Evolutionary conservation across 2,797 vertebrate genomes (phyloP).

Genomic region (Anguilla anguilla): DNA sequence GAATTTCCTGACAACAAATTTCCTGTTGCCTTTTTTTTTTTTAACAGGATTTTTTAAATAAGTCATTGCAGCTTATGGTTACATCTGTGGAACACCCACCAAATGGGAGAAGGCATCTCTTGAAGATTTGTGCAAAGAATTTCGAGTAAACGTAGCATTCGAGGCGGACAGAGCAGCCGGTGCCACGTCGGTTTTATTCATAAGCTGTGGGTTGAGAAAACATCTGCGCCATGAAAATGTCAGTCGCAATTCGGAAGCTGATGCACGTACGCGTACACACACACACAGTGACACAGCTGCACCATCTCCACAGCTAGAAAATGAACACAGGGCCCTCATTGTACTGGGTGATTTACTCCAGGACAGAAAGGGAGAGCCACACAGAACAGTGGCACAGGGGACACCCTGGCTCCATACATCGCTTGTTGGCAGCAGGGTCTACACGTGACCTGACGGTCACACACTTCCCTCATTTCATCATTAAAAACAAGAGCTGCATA

Average conservation of each 20-base stretch:
- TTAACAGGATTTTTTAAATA: not conserved
- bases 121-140: not conserved
- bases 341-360: constrained; percentile 58
- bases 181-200: constrained; percentile 30
- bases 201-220: constrained; percentile 20
- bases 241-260: not conserved
- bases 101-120: not conserved
- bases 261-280: not conserved
- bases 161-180: constrained; percentile 11
- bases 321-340: constrained; percentile 53
- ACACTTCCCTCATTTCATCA: not conserved
- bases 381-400: not conserved
- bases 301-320: constrained; percentile 37
- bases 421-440: not conserved
- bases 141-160: not conserved
- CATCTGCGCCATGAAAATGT: not conserved
- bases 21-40: not conserved
- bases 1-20: not conserved
- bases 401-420: not conserved
- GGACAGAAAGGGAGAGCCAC: not conserved
- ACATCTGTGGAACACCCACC: not conserved
- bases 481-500: not conserved
- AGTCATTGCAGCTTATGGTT: not conserved
- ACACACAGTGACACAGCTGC: not conserved
- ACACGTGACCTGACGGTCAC: not conserved